Base-by-base conservation (phyloP, 2,113 vertebrate species). In the Acanthisitta chloris region DNA sequence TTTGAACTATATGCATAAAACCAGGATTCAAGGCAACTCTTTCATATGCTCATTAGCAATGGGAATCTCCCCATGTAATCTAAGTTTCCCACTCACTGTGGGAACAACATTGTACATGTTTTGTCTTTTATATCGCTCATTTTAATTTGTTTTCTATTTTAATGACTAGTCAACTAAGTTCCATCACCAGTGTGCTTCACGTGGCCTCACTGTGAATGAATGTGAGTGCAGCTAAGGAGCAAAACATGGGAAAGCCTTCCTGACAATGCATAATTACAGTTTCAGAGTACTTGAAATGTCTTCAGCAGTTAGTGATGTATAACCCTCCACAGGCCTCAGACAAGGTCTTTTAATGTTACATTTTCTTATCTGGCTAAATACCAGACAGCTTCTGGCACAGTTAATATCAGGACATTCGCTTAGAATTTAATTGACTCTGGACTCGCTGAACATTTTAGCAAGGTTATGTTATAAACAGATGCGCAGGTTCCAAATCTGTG, bases 381-480 rank as follows among this genome's bases (percentile, higher is more conserved):
- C 89, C 96, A 96, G 96, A 94, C 96, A 96, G 87, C 72, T 96
- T 88, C 91, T 96, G 95, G 94, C 96, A 94, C 88, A 81, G 66
- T 79, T 83, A 93, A 59, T 97, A 95, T 73, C 85, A 93, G 90
- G 96, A 96, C 92, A 81, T 93, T 96, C 45, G 18, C 69, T 88
- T 86, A 48, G 91, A 87, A 95, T 97, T 96, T 96, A 95, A 95
- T 96, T 95, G 91, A 90, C 94, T 96, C 74, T 94, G 62, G 51
- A 72, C 87, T 94, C 9, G 12, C 82, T 86, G 94, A 95, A 95
- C 72, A 72, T 91, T 95, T 96, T 79, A 95, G 94, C 92, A 88
- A 96, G 95, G 94, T 95, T 94, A 95, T 90, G 79, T 94, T 96
- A 81, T 38, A 96, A 97, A 90, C 95, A 96, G 92, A 96, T 96